Conservation (phyloP, 2,113 vertebrate species). For the Phalacrocorax carbo region DNA sequence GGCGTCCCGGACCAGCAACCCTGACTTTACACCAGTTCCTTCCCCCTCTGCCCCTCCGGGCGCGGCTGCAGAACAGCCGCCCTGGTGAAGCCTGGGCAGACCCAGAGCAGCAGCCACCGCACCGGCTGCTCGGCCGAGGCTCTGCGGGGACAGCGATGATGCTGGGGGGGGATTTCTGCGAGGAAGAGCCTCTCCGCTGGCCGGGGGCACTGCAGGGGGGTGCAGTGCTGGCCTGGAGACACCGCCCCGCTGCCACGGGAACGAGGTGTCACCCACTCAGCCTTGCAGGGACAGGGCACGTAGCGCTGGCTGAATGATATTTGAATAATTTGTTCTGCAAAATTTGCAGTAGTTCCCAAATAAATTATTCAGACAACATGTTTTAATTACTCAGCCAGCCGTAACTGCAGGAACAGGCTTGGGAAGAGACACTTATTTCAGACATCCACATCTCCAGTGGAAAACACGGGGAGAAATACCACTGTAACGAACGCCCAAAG, state of each 20-base stretch:
- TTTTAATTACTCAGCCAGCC: not conserved
- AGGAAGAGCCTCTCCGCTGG: not conserved
- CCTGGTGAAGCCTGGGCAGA: not conserved
- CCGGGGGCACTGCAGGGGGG: accelerated
- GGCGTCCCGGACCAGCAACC: too few species aligned
- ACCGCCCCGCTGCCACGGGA: accelerated
- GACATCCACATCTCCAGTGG: not conserved
- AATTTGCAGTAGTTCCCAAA: not conserved
- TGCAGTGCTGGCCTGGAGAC: not conserved
- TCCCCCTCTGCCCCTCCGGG: too few species aligned
- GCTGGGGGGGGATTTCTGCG: not conserved
- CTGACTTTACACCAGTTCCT: not conserved
- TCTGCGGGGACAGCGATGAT: not conserved
- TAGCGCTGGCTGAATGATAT: not conserved
- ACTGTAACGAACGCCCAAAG: accelerated
- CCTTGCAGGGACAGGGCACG: not conserved
- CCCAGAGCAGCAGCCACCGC: not conserved
- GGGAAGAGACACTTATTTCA: not conserved
- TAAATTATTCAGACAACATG: not conserved
- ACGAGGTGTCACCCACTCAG: accelerated
- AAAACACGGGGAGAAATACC: not conserved
- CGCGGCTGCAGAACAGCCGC: not conserved
- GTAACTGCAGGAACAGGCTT: not conserved
- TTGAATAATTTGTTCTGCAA: not conserved
- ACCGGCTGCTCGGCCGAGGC: not conserved